Conservation (phyloP, 1,140 invertebrate species). For the Dendroctonus valens region DNA sequence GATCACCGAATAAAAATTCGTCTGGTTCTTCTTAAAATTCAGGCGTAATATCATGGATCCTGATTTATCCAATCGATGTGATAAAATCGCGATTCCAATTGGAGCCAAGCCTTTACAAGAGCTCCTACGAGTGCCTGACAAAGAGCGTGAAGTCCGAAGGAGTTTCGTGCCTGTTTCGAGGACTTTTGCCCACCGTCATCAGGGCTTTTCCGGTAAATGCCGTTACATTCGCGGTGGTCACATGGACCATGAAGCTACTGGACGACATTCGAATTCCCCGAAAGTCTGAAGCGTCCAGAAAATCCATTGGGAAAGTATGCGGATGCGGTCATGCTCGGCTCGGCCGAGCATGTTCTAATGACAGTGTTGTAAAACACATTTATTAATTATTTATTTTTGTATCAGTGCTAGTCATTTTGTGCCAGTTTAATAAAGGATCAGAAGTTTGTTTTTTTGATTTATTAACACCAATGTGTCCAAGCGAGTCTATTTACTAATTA, state of each 20-base stretch:
- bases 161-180: conserved; percentile 63
- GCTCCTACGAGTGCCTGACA: conserved; percentile 69
- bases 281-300: too few relatives aligned
- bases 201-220: conserved; percentile 92
- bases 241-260: conserved; percentile 62
- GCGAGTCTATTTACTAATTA: too few relatives aligned
- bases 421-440: too few relatives aligned
- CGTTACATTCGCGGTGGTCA: conserved; percentile 83
- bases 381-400: too few relatives aligned
- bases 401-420: too few relatives aligned
- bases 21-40: background rate
- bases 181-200: conserved; percentile 73
- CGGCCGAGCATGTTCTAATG: too few relatives aligned
- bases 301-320: too few relatives aligned
- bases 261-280: background rate
- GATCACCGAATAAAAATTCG: background rate
- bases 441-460: too few relatives aligned
- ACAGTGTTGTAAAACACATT: too few relatives aligned
- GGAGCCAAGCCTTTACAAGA: conserved; percentile 65
- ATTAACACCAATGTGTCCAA: too few relatives aligned
- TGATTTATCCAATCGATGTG: conserved; percentile 86
- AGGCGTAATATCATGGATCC: conserved; percentile 77
- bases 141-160: conserved; percentile 71
- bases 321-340: too few relatives aligned
- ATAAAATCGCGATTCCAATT: conserved; percentile 86